Base-by-base conservation (phyloP, 2,888 invertebrate genomes). In the Lepidochitona cinerea region DNA sequence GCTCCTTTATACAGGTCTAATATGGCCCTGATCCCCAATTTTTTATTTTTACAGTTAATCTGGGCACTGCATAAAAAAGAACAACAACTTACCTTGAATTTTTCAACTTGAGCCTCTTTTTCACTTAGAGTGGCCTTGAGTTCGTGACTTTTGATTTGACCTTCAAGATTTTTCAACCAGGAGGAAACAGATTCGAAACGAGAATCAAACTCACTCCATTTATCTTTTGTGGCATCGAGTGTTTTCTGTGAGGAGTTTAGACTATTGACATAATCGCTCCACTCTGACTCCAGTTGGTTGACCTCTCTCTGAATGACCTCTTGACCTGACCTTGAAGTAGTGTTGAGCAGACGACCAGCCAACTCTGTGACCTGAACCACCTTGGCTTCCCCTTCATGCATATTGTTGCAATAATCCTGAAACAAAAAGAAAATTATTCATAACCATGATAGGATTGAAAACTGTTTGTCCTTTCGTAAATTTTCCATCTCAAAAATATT, bases 261-360 rank as follows among this genome's bases (percentile, higher is more conserved):
- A 33, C 84, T 79, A 37, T 83, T 78, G 5, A 78, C 72, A 71
- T 86, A 87, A 67, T 83, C 82, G 37, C 87, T 96, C 97, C 97
- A 97, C 85, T 97, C 97, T 74, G 93, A 94, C 91, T 97, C 96
- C 37, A 98, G 92, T 86, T 96, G 96, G 89, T 96, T 96, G 79
- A 97, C 92, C 91, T 97, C 95, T 33, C 93, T 93, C 83, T 96
- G 96, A 70, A 98, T 96, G 68, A 93, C 93, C 86, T 97, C 97
- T 71, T 95, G 93, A 0, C 97, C 97, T 86, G 80, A 94, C 0
- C 97, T 95, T 3, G 97, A 96, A 0, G 97, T 97, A 89, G 97
- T 96, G 0, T 97, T 96, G 6, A 83, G 79, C 6, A 84, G 83
- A 67, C 82, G 82, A 41, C 78, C 74, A 52, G 81, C 80, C n/a